These are phyloP conservation scores for Nomada fabriciana DNA, from an alignment of 2,888 invertebrate species.

Conservation along the genomic window DNA sequence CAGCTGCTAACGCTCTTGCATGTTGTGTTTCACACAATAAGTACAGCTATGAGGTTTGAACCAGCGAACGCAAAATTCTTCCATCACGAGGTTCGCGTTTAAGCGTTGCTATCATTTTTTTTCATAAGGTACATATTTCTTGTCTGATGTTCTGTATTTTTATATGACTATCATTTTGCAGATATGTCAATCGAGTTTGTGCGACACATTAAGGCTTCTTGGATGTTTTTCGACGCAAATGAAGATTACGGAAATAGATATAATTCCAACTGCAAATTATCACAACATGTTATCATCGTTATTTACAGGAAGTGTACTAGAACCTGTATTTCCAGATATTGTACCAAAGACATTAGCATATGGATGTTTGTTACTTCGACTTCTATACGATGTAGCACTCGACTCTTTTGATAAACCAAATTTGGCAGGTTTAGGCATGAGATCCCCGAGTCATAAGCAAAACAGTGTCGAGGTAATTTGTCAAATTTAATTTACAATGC, in stretches of 20 bases:
- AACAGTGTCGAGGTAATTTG: slow-evolving; percentile 87
- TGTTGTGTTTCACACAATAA: slow-evolving; percentile 96
- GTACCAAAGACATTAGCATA: slow-evolving; percentile 93
- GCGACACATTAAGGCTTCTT: slow-evolving; percentile 95
- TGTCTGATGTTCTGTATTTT: not conserved
- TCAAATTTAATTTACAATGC: not conserved
- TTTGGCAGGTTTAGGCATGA: slow-evolving; percentile 87
- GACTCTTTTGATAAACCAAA: slow-evolving; percentile 97
- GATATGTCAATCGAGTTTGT: slow-evolving; percentile 97
- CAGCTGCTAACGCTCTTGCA: slow-evolving; percentile 92
- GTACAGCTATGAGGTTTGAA: slow-evolving; percentile 99
- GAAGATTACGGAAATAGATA: slow-evolving; percentile 84
- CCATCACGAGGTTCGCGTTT: slow-evolving; percentile 91
- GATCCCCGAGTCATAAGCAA: slow-evolving; percentile 88
- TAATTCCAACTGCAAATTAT: slow-evolving; percentile 81
- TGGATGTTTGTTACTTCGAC: slow-evolving; percentile 93
- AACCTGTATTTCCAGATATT: slow-evolving; percentile 89
- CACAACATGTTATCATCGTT: slow-evolving; percentile 88
- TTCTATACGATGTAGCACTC: slow-evolving; percentile 97
- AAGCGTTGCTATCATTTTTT: not conserved
- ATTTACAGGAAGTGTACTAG: slow-evolving; percentile 91
- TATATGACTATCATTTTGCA: slow-evolving; percentile 76
- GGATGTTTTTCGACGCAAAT: slow-evolving; percentile 93
- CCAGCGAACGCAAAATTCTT: slow-evolving; percentile 99
- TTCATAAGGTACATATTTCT: not conserved